A percentile compares a stretch with the other conserved stretches of the same genome.
phyloP scores from a whole-genome alignment of 1,140 invertebrate species.

The Sarcophaga bullata region DNA sequence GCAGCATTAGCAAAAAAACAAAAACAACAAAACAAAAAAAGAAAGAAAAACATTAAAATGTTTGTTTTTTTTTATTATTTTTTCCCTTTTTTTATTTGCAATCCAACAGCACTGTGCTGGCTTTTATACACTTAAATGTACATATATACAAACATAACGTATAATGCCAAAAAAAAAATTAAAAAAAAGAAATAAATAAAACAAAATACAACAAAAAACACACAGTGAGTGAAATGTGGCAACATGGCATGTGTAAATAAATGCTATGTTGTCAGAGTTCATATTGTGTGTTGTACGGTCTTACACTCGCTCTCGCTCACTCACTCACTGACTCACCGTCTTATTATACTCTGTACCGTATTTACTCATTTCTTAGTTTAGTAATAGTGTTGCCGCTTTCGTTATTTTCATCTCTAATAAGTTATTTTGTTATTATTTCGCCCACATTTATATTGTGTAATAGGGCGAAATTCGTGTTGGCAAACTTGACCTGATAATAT shows the following conservation, averaged over 20 bases:
- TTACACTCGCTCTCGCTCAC: not conserved
- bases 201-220: not conserved
- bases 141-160: not conserved
- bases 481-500: too few relatives aligned
- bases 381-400: too few relatives aligned
- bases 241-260: slow-evolving; percentile 40
- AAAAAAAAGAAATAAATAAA: not conserved
- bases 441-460: too few relatives aligned
- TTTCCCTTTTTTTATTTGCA: slow-evolving; percentile 11
- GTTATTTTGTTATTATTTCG: too few relatives aligned
- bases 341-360: not conserved
- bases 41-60: slow-evolving; percentile 34
- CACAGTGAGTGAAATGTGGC: slow-evolving; percentile 41
- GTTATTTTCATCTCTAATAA: too few relatives aligned
- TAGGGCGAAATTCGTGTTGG: too few relatives aligned
- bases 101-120: slow-evolving; percentile 10
- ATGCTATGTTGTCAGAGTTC: slow-evolving; percentile 38
- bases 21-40: slow-evolving; percentile 9
- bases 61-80: slow-evolving; percentile 5
- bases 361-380: not conserved
- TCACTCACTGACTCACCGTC: not conserved
- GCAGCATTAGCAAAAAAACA: not conserved
- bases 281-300: slow-evolving; percentile 16
- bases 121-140: not conserved
- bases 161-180: too few relatives aligned